Evolutionary conservation across 2,888 invertebrate genomes (phyloP).

Genomic region (Gortyna flavago): DNA sequence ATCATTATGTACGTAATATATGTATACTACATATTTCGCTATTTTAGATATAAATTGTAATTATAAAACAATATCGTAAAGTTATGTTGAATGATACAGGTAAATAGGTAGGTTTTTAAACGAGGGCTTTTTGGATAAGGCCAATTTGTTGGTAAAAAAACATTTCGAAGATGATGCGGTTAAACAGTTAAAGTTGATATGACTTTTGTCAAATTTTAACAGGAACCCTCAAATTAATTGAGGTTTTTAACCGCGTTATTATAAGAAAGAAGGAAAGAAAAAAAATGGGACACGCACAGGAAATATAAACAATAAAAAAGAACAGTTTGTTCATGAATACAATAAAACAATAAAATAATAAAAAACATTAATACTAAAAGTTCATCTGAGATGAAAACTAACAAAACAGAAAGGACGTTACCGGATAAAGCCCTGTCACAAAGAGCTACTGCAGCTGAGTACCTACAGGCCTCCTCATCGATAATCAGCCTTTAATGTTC

Average conservation of each 20-base stretch:
- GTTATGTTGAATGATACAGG: slow-evolving; percentile 24
- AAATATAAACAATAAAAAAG: neutral
- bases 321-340: neutral
- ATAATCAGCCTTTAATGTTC: too few relatives aligned
- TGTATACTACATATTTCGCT: slow-evolving; percentile 20
- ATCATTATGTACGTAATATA: slow-evolving; percentile 59
- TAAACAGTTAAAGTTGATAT: neutral
- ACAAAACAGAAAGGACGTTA: neutral
- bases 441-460: too few relatives aligned
- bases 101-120: neutral
- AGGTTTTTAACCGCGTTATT: too few relatives aligned
- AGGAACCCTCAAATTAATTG: neutral
- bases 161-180: neutral
- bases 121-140: neutral
- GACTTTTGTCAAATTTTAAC: neutral
- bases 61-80: slow-evolving; percentile 73
- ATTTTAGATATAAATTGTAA: slow-evolving; percentile 73
- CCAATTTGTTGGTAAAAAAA: neutral
- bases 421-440: neutral
- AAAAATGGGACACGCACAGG: neutral
- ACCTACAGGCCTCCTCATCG: too few relatives aligned
- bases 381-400: too few relatives aligned
- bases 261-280: neutral
- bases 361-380: too few relatives aligned
- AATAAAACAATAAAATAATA: too few relatives aligned